Conservation (phyloP, 2,888 invertebrate species). For the Pseudoips prasinana region DNA sequence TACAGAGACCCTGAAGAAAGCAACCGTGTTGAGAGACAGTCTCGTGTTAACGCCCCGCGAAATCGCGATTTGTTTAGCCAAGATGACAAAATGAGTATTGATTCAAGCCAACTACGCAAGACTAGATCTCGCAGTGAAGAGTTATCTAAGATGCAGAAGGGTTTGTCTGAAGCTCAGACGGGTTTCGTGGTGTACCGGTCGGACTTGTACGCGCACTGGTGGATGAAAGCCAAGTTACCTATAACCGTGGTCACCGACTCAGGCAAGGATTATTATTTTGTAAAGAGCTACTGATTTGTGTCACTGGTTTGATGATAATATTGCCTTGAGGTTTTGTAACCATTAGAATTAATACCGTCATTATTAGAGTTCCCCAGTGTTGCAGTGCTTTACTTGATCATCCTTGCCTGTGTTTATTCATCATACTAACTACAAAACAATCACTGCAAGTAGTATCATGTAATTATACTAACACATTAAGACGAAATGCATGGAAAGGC, state of each 20-base stretch:
- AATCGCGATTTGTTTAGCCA: constrained; percentile 60
- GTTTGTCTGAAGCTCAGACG: constrained; percentile 60
- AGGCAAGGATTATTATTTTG: constrained; percentile 83
- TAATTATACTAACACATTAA: constrained; percentile 62
- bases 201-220: constrained; percentile 95
- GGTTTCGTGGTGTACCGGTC: constrained; percentile 87
- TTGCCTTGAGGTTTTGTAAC: constrained; percentile 79
- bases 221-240: constrained; percentile 93
- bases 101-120: constrained; percentile 49
- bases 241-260: constrained; percentile 83
- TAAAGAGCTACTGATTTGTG: constrained; percentile 80
- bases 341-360: constrained; percentile 74
- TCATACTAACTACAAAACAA: constrained; percentile 70
- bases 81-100: constrained; percentile 42
- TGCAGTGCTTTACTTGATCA: constrained; percentile 82
- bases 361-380: constrained; percentile 78
- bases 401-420: constrained; percentile 83
- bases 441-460: constrained; percentile 70
- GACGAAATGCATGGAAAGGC: constrained; percentile 68
- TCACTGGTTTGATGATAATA: constrained; percentile 79
- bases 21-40: constrained; percentile 46
- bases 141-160: constrained; percentile 69
- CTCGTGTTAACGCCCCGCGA: constrained; percentile 55
- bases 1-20: constrained; percentile 57
- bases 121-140: constrained; percentile 74